Evolutionary conservation across 2,888 invertebrate species (phyloP).

Genomic region (Syrista parreyssii): DNA sequence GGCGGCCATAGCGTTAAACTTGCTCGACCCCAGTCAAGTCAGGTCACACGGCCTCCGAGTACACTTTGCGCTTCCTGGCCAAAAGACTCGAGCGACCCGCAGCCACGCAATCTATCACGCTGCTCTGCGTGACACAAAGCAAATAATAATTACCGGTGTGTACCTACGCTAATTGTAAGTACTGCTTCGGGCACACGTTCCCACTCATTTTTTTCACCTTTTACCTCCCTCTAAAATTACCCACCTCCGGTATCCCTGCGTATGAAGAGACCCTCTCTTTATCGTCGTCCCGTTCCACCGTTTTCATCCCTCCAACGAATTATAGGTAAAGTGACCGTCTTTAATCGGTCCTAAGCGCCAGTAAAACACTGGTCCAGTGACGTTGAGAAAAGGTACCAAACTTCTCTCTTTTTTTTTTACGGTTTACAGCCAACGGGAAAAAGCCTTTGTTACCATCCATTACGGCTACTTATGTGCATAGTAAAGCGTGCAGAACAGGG

Average conservation of each 20-base stretch:
- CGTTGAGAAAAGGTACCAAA: neutral
- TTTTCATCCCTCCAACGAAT: neutral
- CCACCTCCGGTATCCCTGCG: neutral
- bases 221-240: neutral
- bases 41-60: neutral
- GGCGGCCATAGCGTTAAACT: neutral
- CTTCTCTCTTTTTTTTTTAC: neutral
- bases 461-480: neutral
- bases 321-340: neutral
- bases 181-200: neutral
- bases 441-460: neutral
- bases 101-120: neutral
- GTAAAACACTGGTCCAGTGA: neutral
- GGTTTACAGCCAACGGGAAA: neutral
- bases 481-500: neutral
- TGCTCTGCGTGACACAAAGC: neutral
- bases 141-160: neutral
- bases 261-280: neutral
- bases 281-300: neutral
- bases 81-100: neutral
- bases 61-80: neutral
- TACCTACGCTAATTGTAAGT: neutral
- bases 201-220: neutral
- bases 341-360: neutral
- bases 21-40: neutral